These are phyloP conservation scores for Caenorhabditis imperialis DNA, from an alignment of 2,888 invertebrate species.

Conservation along the genomic window DNA sequence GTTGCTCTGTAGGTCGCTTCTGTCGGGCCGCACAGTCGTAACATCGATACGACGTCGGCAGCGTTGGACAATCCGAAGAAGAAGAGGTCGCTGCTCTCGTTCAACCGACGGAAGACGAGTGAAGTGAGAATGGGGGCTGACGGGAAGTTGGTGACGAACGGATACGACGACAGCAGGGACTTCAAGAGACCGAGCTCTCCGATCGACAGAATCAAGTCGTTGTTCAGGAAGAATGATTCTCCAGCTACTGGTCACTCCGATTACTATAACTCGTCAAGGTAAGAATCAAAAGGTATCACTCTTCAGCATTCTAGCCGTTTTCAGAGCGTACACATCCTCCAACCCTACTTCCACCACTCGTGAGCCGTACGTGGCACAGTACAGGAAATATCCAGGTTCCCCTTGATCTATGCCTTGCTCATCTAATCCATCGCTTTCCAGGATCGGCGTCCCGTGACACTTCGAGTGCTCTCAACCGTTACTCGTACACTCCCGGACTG, in stretches of 20 bases:
- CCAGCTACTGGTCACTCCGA: conserved; percentile 34
- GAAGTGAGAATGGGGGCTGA: conserved; percentile 71
- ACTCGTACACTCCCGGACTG: conserved; percentile 65
- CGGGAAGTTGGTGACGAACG: conserved; percentile 70
- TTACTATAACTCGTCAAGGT: conserved; percentile 42
- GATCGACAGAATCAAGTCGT: conserved; percentile 76
- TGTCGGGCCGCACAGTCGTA: conserved; percentile 49
- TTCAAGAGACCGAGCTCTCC: conserved; percentile 75
- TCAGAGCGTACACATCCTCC: conserved; percentile 45
- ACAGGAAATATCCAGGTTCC: conserved; percentile 63
- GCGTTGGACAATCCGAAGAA: conserved; percentile 56
- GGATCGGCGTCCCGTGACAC: conserved; percentile 58
- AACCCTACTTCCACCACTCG: conserved; percentile 38
- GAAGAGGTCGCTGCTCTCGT: conserved; percentile 61
- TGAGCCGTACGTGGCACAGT: conserved; percentile 65
- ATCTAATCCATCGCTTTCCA: conserved; percentile 5
- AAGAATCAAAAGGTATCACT: not conserved
- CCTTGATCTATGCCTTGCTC: not conserved
- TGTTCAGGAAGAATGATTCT: conserved; percentile 67
- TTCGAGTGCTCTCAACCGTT: conserved; percentile 60
- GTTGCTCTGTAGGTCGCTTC: conserved; percentile 35
- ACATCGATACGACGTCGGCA: conserved; percentile 28
- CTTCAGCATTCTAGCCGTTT: not conserved
- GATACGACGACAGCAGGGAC: conserved; percentile 53
- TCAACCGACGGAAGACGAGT: conserved; percentile 71